Base-by-base conservation (phyloP, 2,888 invertebrate genomes). In the Apomyelois bistriatella region DNA sequence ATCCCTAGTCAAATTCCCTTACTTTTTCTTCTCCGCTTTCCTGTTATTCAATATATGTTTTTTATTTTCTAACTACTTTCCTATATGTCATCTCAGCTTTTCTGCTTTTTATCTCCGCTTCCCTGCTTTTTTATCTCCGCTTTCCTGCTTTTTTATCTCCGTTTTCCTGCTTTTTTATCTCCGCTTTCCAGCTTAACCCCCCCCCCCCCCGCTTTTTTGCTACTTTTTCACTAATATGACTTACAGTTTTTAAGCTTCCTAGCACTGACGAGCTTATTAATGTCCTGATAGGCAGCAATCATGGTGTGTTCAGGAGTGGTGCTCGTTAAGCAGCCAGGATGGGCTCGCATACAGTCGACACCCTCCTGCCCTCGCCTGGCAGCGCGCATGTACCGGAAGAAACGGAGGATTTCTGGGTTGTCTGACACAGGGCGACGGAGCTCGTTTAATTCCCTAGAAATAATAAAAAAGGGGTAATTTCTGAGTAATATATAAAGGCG, bases 311-410 rank as follows among this genome's bases (percentile, higher is more conserved):
- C 92, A 43, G 94, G 93, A 22, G 93, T 91, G 0, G 93, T 91
- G 47, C 93, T 92, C 0, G 87, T 73, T 0, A 92, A 88, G 76
- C 96, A 97, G 1, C 92, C 92, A 0, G 64, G 91, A 73, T 95
- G 94, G 0, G 91, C 87, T n/a, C 92, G 82, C 65, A 93, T 91
- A 71, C 97, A 97, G 70, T 94, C 93, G 9, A 92, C 85, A 13
- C 95, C 95, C 70, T 96, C 96, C 72, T 97, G 97, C 0, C 96
- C 97, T 58, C 96, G 76, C 1, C 96, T 94, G 9, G 97, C 97
- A 0, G 97, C 95, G 61, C 96, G 94, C 96, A 97, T 97, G 82
- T 97, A 97, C 54, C 94, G 93, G 92, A 97, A 97, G 90, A 97
- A 97, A 52, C 97, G 91, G 38, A 97, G 85, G 56, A 97, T 96